Conservation (phyloP, 30 jellyfish, hydroid and myxozoan species). For the Catostylus mosaicus region DNA sequence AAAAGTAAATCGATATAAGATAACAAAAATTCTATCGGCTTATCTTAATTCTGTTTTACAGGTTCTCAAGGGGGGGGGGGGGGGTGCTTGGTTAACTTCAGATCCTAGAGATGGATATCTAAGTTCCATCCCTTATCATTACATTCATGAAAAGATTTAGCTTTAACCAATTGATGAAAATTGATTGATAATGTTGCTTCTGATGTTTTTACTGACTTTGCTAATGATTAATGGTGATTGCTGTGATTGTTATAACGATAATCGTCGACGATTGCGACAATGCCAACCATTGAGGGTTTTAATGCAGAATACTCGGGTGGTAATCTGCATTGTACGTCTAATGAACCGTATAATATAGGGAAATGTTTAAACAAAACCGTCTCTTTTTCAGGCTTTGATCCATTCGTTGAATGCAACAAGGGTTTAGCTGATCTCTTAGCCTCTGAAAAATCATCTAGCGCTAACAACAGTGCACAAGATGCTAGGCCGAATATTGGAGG, state of each 20-base stretch:
- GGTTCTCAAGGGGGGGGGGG: too few relatives aligned
- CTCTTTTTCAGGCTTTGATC: slow-evolving; percentile 80
- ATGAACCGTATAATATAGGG: not conserved
- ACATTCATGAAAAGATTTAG: too few relatives aligned
- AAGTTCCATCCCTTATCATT: too few relatives aligned
- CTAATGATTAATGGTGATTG: not conserved
- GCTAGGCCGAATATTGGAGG: not conserved
- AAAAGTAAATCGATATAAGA: too few relatives aligned
- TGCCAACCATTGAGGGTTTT: not conserved
- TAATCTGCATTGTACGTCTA: not conserved
- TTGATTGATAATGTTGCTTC: too few relatives aligned
- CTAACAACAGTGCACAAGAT: not conserved
- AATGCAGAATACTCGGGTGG: not conserved
- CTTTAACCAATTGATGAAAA: too few relatives aligned
- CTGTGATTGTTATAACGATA: not conserved
- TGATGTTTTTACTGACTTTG: too few relatives aligned
- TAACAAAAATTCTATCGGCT: too few relatives aligned
- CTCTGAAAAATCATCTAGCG: slow-evolving; percentile 35
- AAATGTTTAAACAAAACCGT: too few relatives aligned
- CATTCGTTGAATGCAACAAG: slow-evolving; percentile 81
- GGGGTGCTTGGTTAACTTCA: too few relatives aligned
- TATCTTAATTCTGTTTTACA: too few relatives aligned
- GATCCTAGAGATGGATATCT: too few relatives aligned
- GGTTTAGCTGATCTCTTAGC: slow-evolving; percentile 87
- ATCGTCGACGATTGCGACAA: not conserved